These are phyloP conservation scores for Aphis craccivora DNA, from an alignment of 1,140 invertebrate species.

Conservation along the genomic window DNA sequence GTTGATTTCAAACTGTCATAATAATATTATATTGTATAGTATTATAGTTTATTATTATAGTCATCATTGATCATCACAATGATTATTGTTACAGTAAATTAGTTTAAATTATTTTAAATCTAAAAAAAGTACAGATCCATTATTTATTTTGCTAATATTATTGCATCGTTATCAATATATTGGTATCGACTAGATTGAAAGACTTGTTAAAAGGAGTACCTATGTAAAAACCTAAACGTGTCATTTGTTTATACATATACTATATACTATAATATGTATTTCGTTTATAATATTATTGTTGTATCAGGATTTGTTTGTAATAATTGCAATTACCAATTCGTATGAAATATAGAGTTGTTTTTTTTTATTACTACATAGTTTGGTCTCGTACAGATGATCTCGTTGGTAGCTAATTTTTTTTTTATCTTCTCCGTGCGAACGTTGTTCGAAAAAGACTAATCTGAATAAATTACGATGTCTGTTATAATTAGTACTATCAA, in stretches of 20 bases:
- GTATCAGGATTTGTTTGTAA: not conserved
- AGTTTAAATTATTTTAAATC: not conserved
- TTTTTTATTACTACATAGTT: not conserved
- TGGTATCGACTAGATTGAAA: not conserved
- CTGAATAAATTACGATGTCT: conserved; percentile 55
- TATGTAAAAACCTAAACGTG: not conserved
- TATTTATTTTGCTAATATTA: not conserved
- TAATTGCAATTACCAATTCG: not conserved
- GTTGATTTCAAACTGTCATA: not conserved
- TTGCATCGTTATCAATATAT: not conserved
- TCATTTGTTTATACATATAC: not conserved
- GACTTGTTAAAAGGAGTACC: not conserved
- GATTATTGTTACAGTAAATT: not conserved
- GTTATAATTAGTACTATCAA: conserved; percentile 52
- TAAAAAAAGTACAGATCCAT: not conserved
- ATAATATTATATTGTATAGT: not conserved
- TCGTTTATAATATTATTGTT: not conserved
- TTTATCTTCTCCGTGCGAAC: conserved; percentile 18
- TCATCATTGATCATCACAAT: not conserved
- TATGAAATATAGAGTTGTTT: conserved; percentile 16
- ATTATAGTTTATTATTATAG: not conserved
- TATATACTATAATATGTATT: not conserved
- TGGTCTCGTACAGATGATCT: not conserved
- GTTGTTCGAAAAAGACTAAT: conserved; percentile 31
- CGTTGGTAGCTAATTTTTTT: conserved; percentile 23